Conservation (phyloP, 2,888 invertebrate species). For the Agonopterix subpropinquella region DNA sequence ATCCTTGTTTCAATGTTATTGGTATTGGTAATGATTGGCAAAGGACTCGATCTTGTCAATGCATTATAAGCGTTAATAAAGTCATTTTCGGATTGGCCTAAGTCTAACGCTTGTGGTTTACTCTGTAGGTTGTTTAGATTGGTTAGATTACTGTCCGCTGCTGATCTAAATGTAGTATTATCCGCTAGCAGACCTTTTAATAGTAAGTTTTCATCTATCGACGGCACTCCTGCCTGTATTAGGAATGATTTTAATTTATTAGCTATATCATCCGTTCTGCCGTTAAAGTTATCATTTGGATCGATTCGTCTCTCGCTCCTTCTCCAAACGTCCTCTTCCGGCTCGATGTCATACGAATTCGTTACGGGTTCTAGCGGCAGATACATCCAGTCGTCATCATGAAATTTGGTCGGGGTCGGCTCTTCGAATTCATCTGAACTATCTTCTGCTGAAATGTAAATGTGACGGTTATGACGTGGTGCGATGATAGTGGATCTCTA, state of each 20-base stretch:
- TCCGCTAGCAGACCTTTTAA: conserved; percentile 42
- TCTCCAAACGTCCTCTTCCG: conserved; percentile 4
- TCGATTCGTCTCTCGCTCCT: background rate
- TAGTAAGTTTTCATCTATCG: conserved; percentile 46
- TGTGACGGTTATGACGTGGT: conserved; percentile 57
- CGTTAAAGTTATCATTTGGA: conserved; percentile 2
- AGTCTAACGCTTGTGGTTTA: conserved; percentile 38
- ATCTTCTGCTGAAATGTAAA: conserved; percentile 71
- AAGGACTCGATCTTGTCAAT: conserved; percentile 54
- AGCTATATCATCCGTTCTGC: conserved; percentile 36
- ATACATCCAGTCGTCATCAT: conserved; percentile 66
- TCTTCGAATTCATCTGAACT: conserved; percentile 69
- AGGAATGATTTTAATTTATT: conserved; percentile 47
- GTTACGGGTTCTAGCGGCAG: conserved; percentile 38
- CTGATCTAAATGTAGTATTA: conserved; percentile 17
- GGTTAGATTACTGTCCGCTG: conserved; percentile 10
- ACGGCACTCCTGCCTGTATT: conserved; percentile 45
- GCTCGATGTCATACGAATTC: conserved; percentile 10
- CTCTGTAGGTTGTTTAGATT: conserved; percentile 8
- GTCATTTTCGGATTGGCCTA: conserved; percentile 63
- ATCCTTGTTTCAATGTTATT: background rate
- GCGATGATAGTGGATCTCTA: conserved; percentile 19
- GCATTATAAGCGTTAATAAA: conserved; percentile 69
- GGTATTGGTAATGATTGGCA: conserved; percentile 31
- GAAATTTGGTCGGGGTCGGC: conserved; percentile 38